Evolutionary conservation across 2,888 invertebrate genomes (phyloP).

Genomic region (Eustalomyia histrio): DNA sequence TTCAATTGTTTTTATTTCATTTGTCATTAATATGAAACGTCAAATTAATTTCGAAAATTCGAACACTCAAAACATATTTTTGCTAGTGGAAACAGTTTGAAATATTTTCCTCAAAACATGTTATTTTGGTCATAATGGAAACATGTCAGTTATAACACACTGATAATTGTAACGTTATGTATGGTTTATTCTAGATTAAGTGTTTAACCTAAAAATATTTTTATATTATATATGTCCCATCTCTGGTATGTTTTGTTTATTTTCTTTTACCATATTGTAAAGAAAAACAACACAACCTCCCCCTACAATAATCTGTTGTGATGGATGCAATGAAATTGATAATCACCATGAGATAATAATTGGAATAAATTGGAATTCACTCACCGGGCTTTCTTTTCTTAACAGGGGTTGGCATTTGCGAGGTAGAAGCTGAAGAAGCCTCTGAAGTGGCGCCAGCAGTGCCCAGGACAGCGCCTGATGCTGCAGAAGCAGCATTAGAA

Average conservation of each 20-base stretch:
- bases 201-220: too few relatives aligned
- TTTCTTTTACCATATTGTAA: background rate
- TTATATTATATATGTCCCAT: background rate
- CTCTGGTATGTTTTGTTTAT: conserved; percentile 7
- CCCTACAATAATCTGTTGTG: background rate
- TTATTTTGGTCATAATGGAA: too few relatives aligned
- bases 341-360: background rate
- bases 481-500: conserved; percentile 74
- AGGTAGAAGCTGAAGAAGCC: conserved; percentile 58
- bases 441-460: conserved; percentile 64
- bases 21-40: too few relatives aligned
- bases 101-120: too few relatives aligned
- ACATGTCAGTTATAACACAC: too few relatives aligned
- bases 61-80: too few relatives aligned
- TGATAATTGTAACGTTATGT: too few relatives aligned
- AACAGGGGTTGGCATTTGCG: conserved; percentile 54
- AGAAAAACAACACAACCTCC: background rate
- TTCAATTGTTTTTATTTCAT: too few relatives aligned
- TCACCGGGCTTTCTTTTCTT: conserved; percentile 74
- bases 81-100: too few relatives aligned
- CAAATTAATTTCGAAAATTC: too few relatives aligned
- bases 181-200: too few relatives aligned
- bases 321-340: background rate
- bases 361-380: conserved; percentile 58
- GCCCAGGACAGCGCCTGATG: conserved; percentile 74